Evolutionary conservation across 2,797 vertebrate genomes (phyloP), one percentile per base, ranked within the genome.

Genomic region (Sebastes vulpes): DNA sequence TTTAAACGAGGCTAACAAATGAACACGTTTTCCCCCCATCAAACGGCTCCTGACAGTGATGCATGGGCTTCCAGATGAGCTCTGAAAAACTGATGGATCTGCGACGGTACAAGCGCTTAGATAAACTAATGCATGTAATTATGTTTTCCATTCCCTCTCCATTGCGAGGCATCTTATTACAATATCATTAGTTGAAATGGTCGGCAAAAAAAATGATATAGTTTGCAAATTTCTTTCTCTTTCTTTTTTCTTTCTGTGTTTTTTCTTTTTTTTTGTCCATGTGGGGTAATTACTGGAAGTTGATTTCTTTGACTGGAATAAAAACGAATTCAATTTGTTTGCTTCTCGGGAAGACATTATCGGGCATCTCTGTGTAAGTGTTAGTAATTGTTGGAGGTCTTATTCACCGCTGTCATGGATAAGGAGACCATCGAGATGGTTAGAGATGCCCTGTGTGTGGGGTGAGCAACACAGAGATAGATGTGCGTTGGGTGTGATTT

Each of bases 71-170:
- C 96, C 96, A 98, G 98, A 99, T 99, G 97, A 98, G 97, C 97
- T 97, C 96, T 98, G 98, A 99, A 98, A 90, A 97, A 97, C 98
- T 98, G 98, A 99, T 98, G 98, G 98, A 98, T 98, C 97, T 98
- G 97, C 97, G 97, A 98, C 97, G 97, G 97, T 97, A 97, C 96
- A 95, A 97, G 97, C 96, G 97, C 97, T 98, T 97, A 97, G 97
- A 98, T 98, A 98, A 99, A 98, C 98, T 98, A 99, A 98, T 98
- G 97, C 98, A 98, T 97, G 97, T 99, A 98, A 99, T 99, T 98
- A 99, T 97, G 97, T 99, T 99, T 98, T 98, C 97, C 97, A 98
- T 98, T 98, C 97, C 97, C 97, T 98, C 97, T 98, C 96, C 97
- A 97, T 97, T 96, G 98, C 83, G 95, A 95, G 96, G 97, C 97